Base-by-base conservation (phyloP, 2,888 invertebrate species). In the Volucella zonaria region DNA sequence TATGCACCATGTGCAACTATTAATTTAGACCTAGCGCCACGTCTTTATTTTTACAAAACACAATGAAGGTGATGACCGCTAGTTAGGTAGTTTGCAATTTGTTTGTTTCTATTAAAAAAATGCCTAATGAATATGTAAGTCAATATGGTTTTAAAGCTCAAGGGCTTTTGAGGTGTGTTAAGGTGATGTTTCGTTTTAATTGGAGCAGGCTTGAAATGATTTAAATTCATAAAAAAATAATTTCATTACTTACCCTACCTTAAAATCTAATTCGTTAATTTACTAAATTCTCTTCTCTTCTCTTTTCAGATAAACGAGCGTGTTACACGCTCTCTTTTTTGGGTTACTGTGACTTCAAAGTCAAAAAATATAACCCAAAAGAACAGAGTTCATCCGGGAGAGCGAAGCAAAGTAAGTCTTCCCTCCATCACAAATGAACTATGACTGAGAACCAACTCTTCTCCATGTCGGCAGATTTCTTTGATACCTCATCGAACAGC, bases 401-500 rank as follows among this genome's bases (percentile, higher is more conserved):
- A 62, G 82, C 31, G 77, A 64, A 70, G 77, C 70, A 70, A 62
- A 58, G n/a, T 45, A 77, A 54, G 8, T 52, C 66, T 64, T 74
- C 54, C 47, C 70, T 64, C 66, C 77, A 68, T 70, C 68, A 80
- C 78, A 67, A 82, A 86, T 86, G 86, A 74, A 88, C 87, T 86
- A 91, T 91, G 91, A 91, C 92, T 89, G 91, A 91, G 87, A 92
- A 92, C 88, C 92, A 91, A 89, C 66, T 91, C 82, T 91, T 90
- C 88, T 88, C 91, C 88, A 90, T 91, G 90, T 91, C 91, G 88
- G 90, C 91, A 87, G 92, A 91, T 88, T 90, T 91, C 88, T 91
- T 91, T 89, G 91, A 91, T 89, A 90, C 89, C 79, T 90, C 91
- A 87, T 91, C 92, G 78, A 91, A 91, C 87, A 91, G 91, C 88